phyloP scores from a whole-genome alignment of 2,797 vertebrate species.

The Synaphobranchus kaupii region DNA sequence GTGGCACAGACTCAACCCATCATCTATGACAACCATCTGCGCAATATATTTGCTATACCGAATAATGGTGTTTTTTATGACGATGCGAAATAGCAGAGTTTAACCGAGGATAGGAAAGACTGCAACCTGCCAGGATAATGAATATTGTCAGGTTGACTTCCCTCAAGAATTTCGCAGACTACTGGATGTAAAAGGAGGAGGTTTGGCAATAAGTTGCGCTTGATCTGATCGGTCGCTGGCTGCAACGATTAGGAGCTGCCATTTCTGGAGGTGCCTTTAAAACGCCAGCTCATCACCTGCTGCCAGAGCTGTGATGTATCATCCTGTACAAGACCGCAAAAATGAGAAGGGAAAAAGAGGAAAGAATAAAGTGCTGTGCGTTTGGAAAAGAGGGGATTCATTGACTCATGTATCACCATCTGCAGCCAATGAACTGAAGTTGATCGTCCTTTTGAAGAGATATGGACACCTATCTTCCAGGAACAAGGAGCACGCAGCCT shows the following conservation, averaged over 20 bases:
- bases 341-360: background rate
- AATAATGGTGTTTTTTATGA: conserved; percentile 15
- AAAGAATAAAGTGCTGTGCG: background rate
- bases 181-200: conserved; percentile 2
- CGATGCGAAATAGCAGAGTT: conserved; percentile 29
- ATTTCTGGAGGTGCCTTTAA: background rate
- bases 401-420: background rate
- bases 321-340: background rate
- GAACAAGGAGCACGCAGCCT: background rate
- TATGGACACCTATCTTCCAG: background rate
- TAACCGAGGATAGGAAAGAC: conserved; percentile 19
- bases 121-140: conserved; percentile 17
- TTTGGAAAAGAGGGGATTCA: background rate
- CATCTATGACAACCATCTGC: background rate
- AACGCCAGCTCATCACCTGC: background rate
- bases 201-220: conserved; percentile 12
- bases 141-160: conserved; percentile 18
- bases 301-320: background rate
- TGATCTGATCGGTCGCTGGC: background rate
- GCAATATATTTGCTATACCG: conserved; percentile 2
- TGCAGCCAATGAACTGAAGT: background rate
- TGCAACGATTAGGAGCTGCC: background rate
- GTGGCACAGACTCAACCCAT: background rate
- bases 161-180: background rate
- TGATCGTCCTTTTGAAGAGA: background rate